These are phyloP conservation scores for Eilema depressum DNA, from an alignment of 2,888 invertebrate genomes.

Conservation along the genomic window DNA sequence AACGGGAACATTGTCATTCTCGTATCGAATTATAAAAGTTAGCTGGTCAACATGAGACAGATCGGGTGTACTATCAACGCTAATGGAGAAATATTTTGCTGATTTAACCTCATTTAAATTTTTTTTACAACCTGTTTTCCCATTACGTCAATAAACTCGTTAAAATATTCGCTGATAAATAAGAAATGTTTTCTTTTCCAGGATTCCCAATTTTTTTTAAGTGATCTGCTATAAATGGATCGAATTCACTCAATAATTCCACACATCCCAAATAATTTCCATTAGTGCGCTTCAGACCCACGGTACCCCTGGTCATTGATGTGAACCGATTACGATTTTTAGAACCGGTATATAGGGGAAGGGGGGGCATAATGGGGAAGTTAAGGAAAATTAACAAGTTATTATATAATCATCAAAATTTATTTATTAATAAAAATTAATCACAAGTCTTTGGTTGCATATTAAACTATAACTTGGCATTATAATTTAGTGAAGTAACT, in stretches of 20 bases:
- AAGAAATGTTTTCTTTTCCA: not conserved
- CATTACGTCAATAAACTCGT: constrained; percentile 59
- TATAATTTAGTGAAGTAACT: too few relatives aligned
- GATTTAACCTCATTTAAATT: constrained; percentile 53
- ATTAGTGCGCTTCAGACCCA: too few relatives aligned
- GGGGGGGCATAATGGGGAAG: too few relatives aligned
- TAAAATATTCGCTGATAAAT: constrained; percentile 46
- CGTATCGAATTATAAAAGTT: constrained; percentile 56
- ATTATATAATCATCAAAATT: too few relatives aligned
- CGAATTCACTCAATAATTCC: constrained; percentile 34
- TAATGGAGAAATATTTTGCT: constrained; percentile 30
- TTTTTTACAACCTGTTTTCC: constrained; percentile 45
- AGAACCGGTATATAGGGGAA: too few relatives aligned
- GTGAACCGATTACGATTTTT: too few relatives aligned
- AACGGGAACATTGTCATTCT: constrained; percentile 47
- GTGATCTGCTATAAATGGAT: constrained; percentile 19
- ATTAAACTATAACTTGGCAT: too few relatives aligned
- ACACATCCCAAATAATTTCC: constrained; percentile 34
- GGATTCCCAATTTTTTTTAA: not conserved
- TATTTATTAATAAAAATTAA: too few relatives aligned
- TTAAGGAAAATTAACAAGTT: too few relatives aligned
- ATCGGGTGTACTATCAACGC: constrained; percentile 50
- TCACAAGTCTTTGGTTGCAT: too few relatives aligned
- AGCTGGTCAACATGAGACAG: constrained; percentile 56
- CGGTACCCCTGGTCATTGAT: too few relatives aligned